Base-by-base conservation (phyloP, 1,140 invertebrate species). In the Physella acuta region DNA sequence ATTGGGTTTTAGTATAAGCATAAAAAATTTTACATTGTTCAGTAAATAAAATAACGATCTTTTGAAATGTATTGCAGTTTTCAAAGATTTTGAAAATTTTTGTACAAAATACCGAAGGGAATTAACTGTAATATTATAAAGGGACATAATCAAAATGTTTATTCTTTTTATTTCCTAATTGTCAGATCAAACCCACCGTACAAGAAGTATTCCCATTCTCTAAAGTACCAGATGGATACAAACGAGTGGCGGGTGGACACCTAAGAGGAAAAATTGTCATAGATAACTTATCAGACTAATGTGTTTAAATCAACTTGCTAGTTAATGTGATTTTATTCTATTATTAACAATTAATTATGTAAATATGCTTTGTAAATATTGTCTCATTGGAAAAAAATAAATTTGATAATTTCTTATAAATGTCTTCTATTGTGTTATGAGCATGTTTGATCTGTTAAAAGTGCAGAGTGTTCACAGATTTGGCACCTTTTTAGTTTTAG, bases 231-330 rank as follows among this genome's bases (percentile, higher is more conserved):
- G 81, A 87, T 64, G 93, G 92, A 2, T 93, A 90, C 79, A 83
- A 90, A 72, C 87, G 86, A 76, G 84, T 93, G 2, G 81, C 84
- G 31, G 73, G 85, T 64, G 91, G 92, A 2, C 91, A 93, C 82
- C 84, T 90, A 53, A 84, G 92, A 78, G 93, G 93, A 34, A 95
- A 94, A 88, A 85, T 91, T 72, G 89, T 94, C 16, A 86, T 93
- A n/a, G 31, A 53, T 2, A 31, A 26, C 26, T 63, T 2, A 62
- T 36, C 24, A 28, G 16, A 28, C 17, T 16, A 31, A 5, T 5
- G 26, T 11, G 28, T 31, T 20, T 31, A 11, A 11, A 28, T 28
- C n/a, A n/a, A n/a, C n/a, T n/a, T n/a, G n/a, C n/a, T n/a, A n/a
- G n/a, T n/a, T n/a, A n/a, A n/a, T n/a, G n/a, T n/a, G n/a, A n/a